Base-by-base conservation (phyloP, 64 coral and sea anemone species). In the Pocillopora damicornis region DNA sequence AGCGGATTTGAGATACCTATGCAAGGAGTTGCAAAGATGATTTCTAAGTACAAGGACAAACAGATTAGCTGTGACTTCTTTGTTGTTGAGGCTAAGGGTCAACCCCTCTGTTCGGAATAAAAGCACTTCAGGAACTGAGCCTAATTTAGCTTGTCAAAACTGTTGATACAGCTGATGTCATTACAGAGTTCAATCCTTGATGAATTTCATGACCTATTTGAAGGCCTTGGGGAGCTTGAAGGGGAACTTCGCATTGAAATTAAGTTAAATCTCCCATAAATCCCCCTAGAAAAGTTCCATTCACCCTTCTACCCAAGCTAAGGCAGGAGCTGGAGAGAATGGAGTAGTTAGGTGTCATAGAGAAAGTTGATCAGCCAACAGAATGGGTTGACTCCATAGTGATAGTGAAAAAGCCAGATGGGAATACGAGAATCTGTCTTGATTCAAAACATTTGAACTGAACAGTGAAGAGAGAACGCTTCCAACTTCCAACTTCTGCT, bases 361-460 rank as follows among this genome's bases (percentile, higher is more conserved):
- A 79, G 62, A 80, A 73, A 23, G 65, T 89, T 72, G 1, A 79
- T 63, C 57, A 89, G 42, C 87, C 12, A 17, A 17, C 4, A 17
- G 16, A 63, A 63, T 63, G 88, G 76, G 63, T 89, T 57, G 80
- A 68, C 79, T 75, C 67, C 7, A 58, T 91, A n/a, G 81, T 86
- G 26, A 91, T 91, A 58, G 42, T 56, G 45, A n/a, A 91, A 77
- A 86, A 79, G 18, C 15, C 2, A 69, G 37, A 88, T 66, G 86
- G 77, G 62, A 38, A 30, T 25, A 37, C 88, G 9, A 75, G 76
- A 82, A 63, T 63, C 12, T 63, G 61, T 63, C 61, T 2, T 63
- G 61, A 63, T 63, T 13, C 61, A 63, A 63, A 63, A 63, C 4
- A 63, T 15, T 63, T 63, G 61, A 63, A 63, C 61, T 11, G 61